These are phyloP conservation scores for Periplaneta americana DNA, from an alignment of 1,140 invertebrate species.

Conservation along the genomic window DNA sequence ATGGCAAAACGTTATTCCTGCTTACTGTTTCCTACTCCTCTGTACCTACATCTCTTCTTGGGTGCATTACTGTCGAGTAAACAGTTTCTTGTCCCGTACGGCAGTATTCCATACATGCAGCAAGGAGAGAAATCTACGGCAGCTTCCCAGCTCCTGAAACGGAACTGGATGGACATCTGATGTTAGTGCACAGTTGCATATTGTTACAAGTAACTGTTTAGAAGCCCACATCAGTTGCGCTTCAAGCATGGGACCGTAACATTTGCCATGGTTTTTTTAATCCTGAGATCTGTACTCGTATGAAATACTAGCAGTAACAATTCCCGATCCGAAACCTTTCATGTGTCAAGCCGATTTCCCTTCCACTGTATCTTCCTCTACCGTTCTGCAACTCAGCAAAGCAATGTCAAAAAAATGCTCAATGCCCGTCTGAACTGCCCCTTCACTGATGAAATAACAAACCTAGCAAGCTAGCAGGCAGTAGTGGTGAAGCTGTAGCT, in stretches of 20 bases:
- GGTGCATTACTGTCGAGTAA: neutral
- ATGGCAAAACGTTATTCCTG: neutral
- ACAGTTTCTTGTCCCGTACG: neutral
- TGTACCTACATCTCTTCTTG: neutral
- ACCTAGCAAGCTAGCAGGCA: conserved; percentile 9
- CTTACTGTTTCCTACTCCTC: neutral
- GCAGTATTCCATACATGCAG: neutral
- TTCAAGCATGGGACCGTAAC: conserved; percentile 5
- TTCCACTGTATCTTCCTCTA: neutral
- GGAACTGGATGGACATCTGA: neutral
- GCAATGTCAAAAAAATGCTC: conserved; percentile 27
- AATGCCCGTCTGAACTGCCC: neutral
- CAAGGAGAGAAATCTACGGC: neutral
- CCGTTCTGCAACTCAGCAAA: conserved; percentile 25
- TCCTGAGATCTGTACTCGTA: neutral
- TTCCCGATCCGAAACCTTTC: neutral
- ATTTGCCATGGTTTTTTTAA: too few species aligned
- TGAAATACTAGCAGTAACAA: conserved; percentile 9
- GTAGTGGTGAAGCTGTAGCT: conserved; percentile 9
- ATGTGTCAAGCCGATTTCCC: neutral
- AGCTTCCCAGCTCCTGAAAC: neutral
- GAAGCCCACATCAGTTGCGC: neutral
- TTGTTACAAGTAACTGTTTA: neutral
- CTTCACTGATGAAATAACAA: neutral
- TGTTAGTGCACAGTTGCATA: neutral